phyloP scores from a whole-genome alignment of 1,140 invertebrate genomes.

The Goniozus legneri region DNA sequence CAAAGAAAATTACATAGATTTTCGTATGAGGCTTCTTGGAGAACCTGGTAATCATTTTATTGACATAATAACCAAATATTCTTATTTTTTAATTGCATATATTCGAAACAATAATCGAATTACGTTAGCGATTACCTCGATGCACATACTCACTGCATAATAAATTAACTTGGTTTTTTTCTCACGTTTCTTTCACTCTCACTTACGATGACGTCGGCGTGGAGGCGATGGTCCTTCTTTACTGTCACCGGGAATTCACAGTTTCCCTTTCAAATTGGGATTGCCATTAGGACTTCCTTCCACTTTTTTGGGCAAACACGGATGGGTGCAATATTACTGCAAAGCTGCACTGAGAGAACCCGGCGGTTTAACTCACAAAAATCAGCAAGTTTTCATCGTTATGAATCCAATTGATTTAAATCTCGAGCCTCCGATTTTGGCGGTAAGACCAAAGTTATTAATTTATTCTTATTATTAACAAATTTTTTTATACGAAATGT shows the following conservation, averaged over 20 bases:
- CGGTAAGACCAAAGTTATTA: slow-evolving; percentile 66
- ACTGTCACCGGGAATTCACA: slow-evolving; percentile 91
- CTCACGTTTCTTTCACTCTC: no score
- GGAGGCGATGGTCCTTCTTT: slow-evolving; percentile 75
- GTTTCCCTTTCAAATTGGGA: slow-evolving; percentile 91
- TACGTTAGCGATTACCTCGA: no score
- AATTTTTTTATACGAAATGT: no score
- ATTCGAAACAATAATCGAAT: no score
- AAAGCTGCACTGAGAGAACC: slow-evolving; percentile 87
- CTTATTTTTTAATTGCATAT: no score
- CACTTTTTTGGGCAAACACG: slow-evolving; percentile 90
- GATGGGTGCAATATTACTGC: slow-evolving; percentile 94
- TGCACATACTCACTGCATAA: no score
- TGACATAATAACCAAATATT: slow-evolving; percentile 4
- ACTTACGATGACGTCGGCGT: no score
- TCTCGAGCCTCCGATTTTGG: slow-evolving; percentile 80
- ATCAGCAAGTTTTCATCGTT: slow-evolving; percentile 94
- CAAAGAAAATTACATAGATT: slow-evolving; percentile 93
- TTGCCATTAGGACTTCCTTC: slow-evolving; percentile 86
- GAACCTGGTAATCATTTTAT: slow-evolving; percentile 69
- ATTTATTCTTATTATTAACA: neutral
- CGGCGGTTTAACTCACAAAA: slow-evolving; percentile 88
- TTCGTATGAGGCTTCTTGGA: slow-evolving; percentile 86
- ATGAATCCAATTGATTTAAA: slow-evolving; percentile 96
- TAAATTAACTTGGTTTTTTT: slow-evolving; percentile 8